These are phyloP conservation scores for Monopterus albus DNA, from an alignment of 2,113 vertebrate species.

Conservation along the genomic window DNA sequence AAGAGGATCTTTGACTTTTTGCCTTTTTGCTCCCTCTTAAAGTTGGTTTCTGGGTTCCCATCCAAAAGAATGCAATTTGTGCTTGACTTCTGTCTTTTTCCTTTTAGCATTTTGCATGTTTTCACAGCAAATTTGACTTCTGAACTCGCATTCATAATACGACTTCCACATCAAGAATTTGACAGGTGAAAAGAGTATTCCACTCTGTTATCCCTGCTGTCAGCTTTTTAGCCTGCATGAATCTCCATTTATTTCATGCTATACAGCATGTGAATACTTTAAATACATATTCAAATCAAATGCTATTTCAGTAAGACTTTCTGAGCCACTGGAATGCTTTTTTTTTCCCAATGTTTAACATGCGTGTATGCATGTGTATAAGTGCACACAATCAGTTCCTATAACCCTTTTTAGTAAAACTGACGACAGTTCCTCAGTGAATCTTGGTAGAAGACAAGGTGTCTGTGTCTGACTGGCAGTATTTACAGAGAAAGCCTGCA, in stretches of 20 bases:
- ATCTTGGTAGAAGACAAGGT: constrained; percentile 53
- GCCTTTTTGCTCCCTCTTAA: constrained; percentile 40
- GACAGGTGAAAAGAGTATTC: constrained; percentile 27
- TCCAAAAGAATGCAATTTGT: constrained; percentile 50
- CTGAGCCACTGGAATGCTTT: not conserved
- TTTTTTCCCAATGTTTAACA: not conserved
- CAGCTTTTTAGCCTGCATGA: not conserved
- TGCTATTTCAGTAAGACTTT: not conserved
- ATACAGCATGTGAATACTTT: not conserved
- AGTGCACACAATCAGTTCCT: not conserved
- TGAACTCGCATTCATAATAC: constrained; percentile 37
- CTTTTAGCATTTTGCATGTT: constrained; percentile 24
- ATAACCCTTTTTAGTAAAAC: constrained; percentile 4
- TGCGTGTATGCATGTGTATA: not conserved
- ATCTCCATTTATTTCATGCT: constrained; percentile 4
- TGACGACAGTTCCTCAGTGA: constrained; percentile 46
- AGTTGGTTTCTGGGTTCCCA: constrained; percentile 42
- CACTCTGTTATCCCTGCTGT: not conserved
- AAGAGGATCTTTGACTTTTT: constrained; percentile 58
- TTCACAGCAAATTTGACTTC: constrained; percentile 22
- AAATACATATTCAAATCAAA: constrained; percentile 32
- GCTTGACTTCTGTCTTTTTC: constrained; percentile 49
- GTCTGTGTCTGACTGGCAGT: constrained; percentile 15
- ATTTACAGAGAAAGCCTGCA: constrained; percentile 51
- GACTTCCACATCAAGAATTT: constrained; percentile 33